Evolutionary conservation across 23 tunicate species (phyloP), one percentile per base, ranked within the genome.

Genomic region (Ciona savignyi): DNA sequence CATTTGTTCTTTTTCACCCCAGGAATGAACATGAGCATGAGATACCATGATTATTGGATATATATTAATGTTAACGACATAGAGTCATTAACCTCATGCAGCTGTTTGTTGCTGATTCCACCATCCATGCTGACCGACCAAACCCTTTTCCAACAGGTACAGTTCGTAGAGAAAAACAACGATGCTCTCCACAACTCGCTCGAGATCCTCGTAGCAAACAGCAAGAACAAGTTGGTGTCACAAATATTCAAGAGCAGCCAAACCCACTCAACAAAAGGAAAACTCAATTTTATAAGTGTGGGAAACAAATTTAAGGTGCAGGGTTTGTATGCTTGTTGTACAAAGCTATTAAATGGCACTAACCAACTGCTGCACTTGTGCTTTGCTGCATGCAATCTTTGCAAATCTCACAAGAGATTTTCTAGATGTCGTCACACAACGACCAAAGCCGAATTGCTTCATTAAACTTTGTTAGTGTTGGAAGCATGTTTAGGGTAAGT

Each of bases 131-230:
- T n/a, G n/a, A n/a, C n/a, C n/a, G n/a, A n/a, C n/a, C n/a, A n/a
- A n/a, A 49, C 61, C 20, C 20, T 49, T 11, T 49, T 2, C 34
- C 67, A 35, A 9, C 78, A 91, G 97, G 91, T 70, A 6, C 80
- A 80, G 60, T 91, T 91, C 63, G 99, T 95, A 3, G 99, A 95
- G 62, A 95, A 95, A 61, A 95, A 95, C 86, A 95, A 84, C 73
- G 99, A 95, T 62, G 99, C 96, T n/a, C 70, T 95, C 0, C 99
- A 95, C 67, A 65, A 95, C 68, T 95, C 99, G 4, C 70, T 95
- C 62, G 96, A 89, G 34, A 67, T 67, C 69, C 66, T 95, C 33
- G 86, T 91, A 6, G 27, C 78, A 3, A 60, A 86, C n/a, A 91
- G 96, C 68, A 79, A 76, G 34, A 85, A 89, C 34, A 51, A 80